Percentiles rank a stretch among this genome's conserved stretches.
Conservation (phyloP, 2,797 vertebrate genomes). For the Pseudomugil gertrudae region DNA sequence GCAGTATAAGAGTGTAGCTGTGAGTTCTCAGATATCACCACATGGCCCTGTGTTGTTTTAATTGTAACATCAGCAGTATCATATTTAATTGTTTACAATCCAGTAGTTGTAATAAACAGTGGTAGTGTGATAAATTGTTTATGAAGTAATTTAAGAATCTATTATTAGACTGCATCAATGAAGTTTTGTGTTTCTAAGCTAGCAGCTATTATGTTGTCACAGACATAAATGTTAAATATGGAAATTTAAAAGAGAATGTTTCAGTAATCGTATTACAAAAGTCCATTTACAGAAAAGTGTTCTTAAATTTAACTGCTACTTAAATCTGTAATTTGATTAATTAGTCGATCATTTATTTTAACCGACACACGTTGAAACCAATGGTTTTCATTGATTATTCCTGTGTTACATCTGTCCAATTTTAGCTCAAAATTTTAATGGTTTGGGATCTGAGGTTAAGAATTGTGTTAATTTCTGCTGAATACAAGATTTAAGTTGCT, state of each 20-base stretch:
- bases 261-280: not conserved
- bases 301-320: not conserved
- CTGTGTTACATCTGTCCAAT: too few relatives aligned
- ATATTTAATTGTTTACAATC: slow-evolving; percentile 15
- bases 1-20: slow-evolving; percentile 5
- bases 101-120: not conserved
- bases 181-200: not conserved
- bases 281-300: not conserved
- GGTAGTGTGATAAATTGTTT: not conserved
- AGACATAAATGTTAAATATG: not conserved
- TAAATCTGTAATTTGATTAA: not conserved
- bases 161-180: not conserved
- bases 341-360: not conserved
- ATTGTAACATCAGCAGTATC: not conserved
- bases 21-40: not conserved
- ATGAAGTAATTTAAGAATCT: not conserved
- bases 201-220: not conserved
- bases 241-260: not conserved
- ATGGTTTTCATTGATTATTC: not conserved
- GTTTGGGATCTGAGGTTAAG: too few relatives aligned
- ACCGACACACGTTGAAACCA: not conserved
- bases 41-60: not conserved
- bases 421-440: too few relatives aligned
- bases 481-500: not conserved
- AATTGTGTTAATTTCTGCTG: not conserved